Evolutionary conservation across 1,140 invertebrate species (phyloP).

Genomic region (Bombus picipes): DNA sequence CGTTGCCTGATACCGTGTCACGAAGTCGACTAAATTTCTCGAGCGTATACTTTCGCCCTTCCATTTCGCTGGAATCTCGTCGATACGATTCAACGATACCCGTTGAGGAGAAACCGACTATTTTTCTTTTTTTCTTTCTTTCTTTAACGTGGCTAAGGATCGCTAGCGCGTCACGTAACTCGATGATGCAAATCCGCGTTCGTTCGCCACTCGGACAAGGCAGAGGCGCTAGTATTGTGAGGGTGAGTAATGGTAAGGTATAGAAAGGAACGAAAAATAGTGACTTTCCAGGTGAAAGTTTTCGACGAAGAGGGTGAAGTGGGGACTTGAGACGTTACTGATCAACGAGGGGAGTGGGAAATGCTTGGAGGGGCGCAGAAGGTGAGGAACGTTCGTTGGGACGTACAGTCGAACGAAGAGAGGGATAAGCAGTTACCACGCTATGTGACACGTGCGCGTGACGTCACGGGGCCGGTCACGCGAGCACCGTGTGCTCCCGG

Average conservation of each 20-base stretch:
- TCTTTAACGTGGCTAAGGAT: background rate
- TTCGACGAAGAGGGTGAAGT: conserved; percentile 39
- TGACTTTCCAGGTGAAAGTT: conserved; percentile 73
- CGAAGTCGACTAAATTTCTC: conserved; percentile 20
- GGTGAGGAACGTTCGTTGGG: conserved; percentile 54
- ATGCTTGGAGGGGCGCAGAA: conserved; percentile 22
- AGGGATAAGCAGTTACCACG: conserved; percentile 72
- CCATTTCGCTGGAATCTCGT: conserved; percentile 14
- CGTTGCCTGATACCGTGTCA: background rate
- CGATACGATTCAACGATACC: conserved; percentile 1
- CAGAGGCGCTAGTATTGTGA: background rate
- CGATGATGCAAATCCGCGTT: conserved; percentile 50
- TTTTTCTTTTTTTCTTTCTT: background rate
- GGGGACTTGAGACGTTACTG: conserved; percentile 72
- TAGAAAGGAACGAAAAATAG: background rate
- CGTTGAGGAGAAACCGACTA: conserved; percentile 12
- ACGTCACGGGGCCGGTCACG: conserved; percentile 81
- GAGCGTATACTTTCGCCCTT: conserved; percentile 30
- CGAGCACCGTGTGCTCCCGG: conserved; percentile 80
- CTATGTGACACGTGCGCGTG: conserved; percentile 82
- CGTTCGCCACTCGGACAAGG: background rate
- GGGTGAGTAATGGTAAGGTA: background rate
- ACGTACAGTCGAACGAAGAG: conserved; percentile 39
- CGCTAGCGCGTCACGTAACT: conserved; percentile 40
- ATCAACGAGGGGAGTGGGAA: conserved; percentile 27